A percentile compares a stretch with the other conserved stretches of the same genome.
Evolutionary conservation across 2,888 invertebrate genomes (phyloP).

Genomic region (Fragum whitleyi): DNA sequence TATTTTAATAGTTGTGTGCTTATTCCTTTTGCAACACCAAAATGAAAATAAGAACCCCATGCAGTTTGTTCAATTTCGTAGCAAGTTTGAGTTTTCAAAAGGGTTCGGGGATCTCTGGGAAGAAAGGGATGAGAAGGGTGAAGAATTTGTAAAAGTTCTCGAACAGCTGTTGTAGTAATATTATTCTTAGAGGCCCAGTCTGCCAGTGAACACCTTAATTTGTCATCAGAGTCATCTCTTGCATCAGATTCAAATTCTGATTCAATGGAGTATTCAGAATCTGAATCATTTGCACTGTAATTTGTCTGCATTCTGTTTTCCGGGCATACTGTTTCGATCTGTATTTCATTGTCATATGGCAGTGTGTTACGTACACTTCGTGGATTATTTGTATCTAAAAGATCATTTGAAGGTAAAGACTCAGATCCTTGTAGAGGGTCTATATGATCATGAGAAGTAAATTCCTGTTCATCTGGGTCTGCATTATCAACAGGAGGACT

Average conservation of each 20-base stretch:
- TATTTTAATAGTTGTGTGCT: neutral
- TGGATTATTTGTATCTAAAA: neutral
- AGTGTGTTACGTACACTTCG: neutral
- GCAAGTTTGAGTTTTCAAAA: slow-evolving; percentile 31
- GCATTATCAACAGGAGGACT: neutral
- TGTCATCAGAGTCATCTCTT: slow-evolving; percentile 7
- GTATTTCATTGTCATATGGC: neutral
- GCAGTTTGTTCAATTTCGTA: slow-evolving; percentile 35
- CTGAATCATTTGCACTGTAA: neutral
- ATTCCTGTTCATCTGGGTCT: neutral
- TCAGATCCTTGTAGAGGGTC: neutral
- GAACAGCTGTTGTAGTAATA: slow-evolving; percentile 32
- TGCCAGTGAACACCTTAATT: neutral
- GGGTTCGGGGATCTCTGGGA: slow-evolving; percentile 47
- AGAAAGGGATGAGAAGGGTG: slow-evolving; percentile 20
- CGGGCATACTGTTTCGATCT: neutral
- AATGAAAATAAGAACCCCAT: slow-evolving; percentile 47
- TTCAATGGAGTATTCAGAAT: slow-evolving; percentile 5
- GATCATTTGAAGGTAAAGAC: neutral
- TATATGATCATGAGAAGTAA: neutral
- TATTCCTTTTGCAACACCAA: slow-evolving; percentile 36
- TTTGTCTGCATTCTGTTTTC: neutral
- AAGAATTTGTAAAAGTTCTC: slow-evolving; percentile 27
- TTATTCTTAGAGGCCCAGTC: slow-evolving; percentile 28
- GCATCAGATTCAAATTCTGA: slow-evolving; percentile 13